Evolutionary conservation across 2,113 vertebrate species (phyloP), one percentile per base, ranked within the genome.

Genomic region (Gobio gobio): DNA sequence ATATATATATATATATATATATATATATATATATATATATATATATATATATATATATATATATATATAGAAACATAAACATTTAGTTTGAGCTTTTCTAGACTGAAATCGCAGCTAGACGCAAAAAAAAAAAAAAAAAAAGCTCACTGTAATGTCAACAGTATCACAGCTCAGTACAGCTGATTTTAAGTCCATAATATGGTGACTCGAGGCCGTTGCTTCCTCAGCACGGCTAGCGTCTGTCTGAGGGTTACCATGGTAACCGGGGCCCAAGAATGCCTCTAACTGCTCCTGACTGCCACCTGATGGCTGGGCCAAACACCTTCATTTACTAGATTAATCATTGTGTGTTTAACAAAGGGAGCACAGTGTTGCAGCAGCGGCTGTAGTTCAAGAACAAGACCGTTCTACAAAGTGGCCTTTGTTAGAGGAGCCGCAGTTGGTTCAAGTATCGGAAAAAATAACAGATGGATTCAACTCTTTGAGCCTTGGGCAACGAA

Each of bases 251-350:
- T 89, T 73, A 47, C 84, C 86, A 88, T 90, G 83, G 85, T 47
- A 88, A 90, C 89, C 77, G 54, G 84, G 47, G 83, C 56, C 22
- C 22, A 36, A 26, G 13, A 70, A 84, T 76, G 51, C 77, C 56
- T 83, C 61, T 22, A 29, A 47, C n/a, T 87, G 82, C 89, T 87
- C 82, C 84, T 26, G 74, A 76, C 78, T 86, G 89, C 86, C 86
- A 89, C 78, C 85, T 91, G 81, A 89, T 83, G 88, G 89, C 63
- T 81, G 59, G 87, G 78, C 73, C 83, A 56, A 81, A 81, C 63
- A 81, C 79, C 26, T 68, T 81, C 6, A 1, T 36, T 81, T 29
- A 54, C n/a, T 80, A 16, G 40, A 81, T 54, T 5, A 81, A 66
- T 81, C 24, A 49, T 10, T 81, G 26, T 68, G 78, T 49, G 3